Percentiles rank a stretch among this genome's conserved stretches.
Evolutionary conservation across 2,888 invertebrate species (phyloP).

Genomic region (Saturnia pavonia): DNA sequence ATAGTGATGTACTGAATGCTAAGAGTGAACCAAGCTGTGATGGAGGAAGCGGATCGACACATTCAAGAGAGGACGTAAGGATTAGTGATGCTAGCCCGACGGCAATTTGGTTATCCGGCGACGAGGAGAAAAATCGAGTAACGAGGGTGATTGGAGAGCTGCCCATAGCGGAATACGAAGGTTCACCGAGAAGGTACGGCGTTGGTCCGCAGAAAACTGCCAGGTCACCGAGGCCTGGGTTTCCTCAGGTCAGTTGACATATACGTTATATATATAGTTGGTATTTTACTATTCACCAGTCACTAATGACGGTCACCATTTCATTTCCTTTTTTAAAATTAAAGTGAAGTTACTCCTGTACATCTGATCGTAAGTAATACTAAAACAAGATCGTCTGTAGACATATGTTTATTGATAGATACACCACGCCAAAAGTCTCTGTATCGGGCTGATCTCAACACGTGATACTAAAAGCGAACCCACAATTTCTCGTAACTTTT

Average conservation of each 20-base stretch:
- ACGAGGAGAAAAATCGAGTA: constrained; percentile 71
- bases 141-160: constrained; percentile 89
- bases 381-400: too few species aligned
- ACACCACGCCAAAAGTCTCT: too few species aligned
- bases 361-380: too few species aligned
- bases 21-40: constrained; percentile 68
- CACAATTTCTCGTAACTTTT: too few species aligned
- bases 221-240: constrained; percentile 92
- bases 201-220: constrained; percentile 87
- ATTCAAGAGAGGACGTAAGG: constrained; percentile 61
- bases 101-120: constrained; percentile 64
- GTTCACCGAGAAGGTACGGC: constrained; percentile 93
- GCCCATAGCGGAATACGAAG: constrained; percentile 96
- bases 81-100: constrained; percentile 63
- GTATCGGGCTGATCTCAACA: too few species aligned
- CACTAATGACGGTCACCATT: too few species aligned
- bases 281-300: too few species aligned
- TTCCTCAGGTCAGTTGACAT: constrained; percentile 84
- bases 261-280: too few species aligned
- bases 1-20: constrained; percentile 76
- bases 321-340: too few species aligned
- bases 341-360: too few species aligned
- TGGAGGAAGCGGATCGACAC: constrained; percentile 62
- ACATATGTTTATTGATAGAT: too few species aligned
- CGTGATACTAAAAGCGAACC: too few species aligned